Evolutionary conservation across 2,888 invertebrate species (phyloP).

Genomic region (Dynastes maya): DNA sequence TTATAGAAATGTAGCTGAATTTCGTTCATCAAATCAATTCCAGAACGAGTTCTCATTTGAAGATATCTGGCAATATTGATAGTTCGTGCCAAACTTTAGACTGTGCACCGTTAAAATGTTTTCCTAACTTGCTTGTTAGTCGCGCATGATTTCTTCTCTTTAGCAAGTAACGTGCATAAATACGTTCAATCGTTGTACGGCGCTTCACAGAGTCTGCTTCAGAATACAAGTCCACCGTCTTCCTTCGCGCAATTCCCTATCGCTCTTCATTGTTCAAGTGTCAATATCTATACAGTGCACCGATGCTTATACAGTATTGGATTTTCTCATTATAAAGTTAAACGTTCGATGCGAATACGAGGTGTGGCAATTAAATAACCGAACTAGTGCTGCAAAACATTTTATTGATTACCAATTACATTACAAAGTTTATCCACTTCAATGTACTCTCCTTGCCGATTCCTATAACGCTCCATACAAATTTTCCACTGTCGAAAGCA

Average conservation of each 20-base stretch:
- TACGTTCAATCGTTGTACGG: neutral
- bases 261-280: conserved; percentile 9
- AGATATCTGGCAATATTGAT: too few species aligned
- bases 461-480: too few species aligned
- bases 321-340: conserved; percentile 15
- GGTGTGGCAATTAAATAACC: too few species aligned
- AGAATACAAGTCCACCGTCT: neutral
- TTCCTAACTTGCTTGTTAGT: neutral
- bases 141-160: neutral
- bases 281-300: conserved; percentile 7
- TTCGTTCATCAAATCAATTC: too few species aligned
- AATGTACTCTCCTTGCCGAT: too few species aligned
- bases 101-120: neutral
- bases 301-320: neutral
- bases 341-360: neutral
- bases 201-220: neutral
- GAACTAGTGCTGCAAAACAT: too few species aligned
- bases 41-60: too few species aligned
- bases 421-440: too few species aligned
- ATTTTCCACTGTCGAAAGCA: too few species aligned
- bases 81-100: neutral
- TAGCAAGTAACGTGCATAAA: neutral
- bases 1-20: too few species aligned
- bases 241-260: neutral
- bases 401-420: too few species aligned